Evolutionary conservation across 2,797 vertebrate species (phyloP), one percentile per base, ranked within the genome.

Genomic region (Iguana delicatissima): DNA sequence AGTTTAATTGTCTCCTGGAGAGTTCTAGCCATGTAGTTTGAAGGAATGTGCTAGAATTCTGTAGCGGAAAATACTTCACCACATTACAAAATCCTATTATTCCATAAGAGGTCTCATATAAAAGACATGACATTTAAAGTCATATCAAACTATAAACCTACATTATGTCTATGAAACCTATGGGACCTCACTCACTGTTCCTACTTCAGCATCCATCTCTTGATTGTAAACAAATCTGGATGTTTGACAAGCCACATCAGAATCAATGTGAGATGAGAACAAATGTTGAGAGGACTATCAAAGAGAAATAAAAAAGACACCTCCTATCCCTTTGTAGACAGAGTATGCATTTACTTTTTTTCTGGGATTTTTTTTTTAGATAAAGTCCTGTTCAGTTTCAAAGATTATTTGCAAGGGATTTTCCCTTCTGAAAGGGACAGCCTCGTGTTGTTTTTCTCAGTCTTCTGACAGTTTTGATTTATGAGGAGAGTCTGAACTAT

Each of bases 361-460:
- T 2, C 24, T 0, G 16, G 3, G 12, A 79, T 91, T 42, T n/a
- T 35, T 26, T 9, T 55, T 50, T 32, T 16, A 32, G 9, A 16
- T 22, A 0, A 84, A 89, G 57, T 52, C 4, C 0, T 92, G 91
- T 92, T 62, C 26, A 89, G 1, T n/a, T 84, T 67, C 64, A 91
- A 84, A 90, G 35, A 89, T 1, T 73, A 84, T 1, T 88, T 81
- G 85, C 10, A 76, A 67, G 24, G 7, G 46, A 0, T 74, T 35
- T 64, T 89, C 93, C 79, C 5, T 57, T 83, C 50, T 20, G 91
- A 81, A 94, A 94, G 88, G 67, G 22, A 12, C 32, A 46, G 88
- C 1, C 38, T 74, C 2, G 32, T 93, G 90, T 52, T 86, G 1
- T 3, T 1, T n/a, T 18, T 62, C 46, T 80, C 88, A 76, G 26